phyloP scores from a whole-genome alignment of 2,888 invertebrate species.

The Nymphalis urticae region DNA sequence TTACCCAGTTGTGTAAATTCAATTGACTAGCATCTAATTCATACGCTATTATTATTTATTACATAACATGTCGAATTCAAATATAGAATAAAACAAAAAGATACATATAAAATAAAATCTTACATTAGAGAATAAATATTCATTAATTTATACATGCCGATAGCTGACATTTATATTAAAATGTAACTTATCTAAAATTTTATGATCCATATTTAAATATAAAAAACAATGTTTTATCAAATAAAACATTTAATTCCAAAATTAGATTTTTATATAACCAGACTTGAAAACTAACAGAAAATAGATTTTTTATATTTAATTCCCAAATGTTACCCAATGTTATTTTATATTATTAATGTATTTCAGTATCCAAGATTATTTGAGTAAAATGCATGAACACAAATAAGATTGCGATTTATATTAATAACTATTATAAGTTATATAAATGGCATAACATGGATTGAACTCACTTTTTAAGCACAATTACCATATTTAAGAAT shows the following conservation, averaged over 20 bases:
- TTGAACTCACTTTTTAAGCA: background rate
- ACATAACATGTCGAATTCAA: conserved; percentile 21
- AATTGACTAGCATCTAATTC: conserved; percentile 79
- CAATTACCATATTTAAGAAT: conserved; percentile 3
- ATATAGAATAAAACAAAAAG: conserved; percentile 17
- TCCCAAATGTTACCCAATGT: no score
- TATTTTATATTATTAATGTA: background rate
- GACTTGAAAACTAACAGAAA: background rate
- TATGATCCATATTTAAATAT: conserved; percentile 6
- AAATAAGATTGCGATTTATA: background rate
- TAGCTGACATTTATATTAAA: conserved; percentile 7
- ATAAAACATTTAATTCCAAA: conserved; percentile 4
- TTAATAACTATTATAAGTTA: background rate
- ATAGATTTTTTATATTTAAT: background rate
- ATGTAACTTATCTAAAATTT: conserved; percentile 5
- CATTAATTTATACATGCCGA: conserved; percentile 15
- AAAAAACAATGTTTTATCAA: background rate
- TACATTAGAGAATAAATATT: conserved; percentile 20
- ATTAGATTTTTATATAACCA: background rate
- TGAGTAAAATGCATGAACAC: background rate
- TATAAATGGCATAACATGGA: background rate
- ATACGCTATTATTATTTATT: conserved; percentile 44
- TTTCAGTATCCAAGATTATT: background rate
- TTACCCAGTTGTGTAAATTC: conserved; percentile 66
- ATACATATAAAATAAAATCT: conserved; percentile 27